Evolutionary conservation across 37 sponge, comb jelly and placozoan genomes (phyloP).

Genomic region (Axinella damicornis): DNA sequence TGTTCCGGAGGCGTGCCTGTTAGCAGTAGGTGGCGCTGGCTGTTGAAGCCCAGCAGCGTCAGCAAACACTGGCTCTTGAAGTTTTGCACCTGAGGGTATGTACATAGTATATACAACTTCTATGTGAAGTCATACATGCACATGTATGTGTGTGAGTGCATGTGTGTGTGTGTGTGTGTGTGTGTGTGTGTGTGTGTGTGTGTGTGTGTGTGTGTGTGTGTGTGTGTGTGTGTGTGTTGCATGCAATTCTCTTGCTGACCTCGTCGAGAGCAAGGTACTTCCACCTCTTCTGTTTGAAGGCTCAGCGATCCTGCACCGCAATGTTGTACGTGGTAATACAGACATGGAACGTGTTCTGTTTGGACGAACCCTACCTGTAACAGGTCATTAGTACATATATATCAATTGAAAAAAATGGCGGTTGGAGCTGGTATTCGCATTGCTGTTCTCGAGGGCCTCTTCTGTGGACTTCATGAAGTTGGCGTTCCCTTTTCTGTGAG

Average conservation of each 20-base stretch:
- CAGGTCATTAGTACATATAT: too few relatives aligned
- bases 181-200: not conserved
- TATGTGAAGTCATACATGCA: not conserved
- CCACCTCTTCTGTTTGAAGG: slow-evolving; percentile 96
- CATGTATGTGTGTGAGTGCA: not conserved
- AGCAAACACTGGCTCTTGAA: slow-evolving; percentile 99
- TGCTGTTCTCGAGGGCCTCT: too few relatives aligned
- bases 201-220: not conserved
- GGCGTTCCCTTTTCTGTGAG: too few relatives aligned
- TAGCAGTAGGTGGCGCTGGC: slow-evolving; percentile 90
- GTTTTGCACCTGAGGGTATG: slow-evolving; percentile 90
- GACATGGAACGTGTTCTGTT: slow-evolving; percentile 97
- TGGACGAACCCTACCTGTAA: slow-evolving; percentile 87
- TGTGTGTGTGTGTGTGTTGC: not conserved
- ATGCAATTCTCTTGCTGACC: slow-evolving; percentile 17
- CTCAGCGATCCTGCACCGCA: slow-evolving; percentile 90
- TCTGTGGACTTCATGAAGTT: too few relatives aligned
- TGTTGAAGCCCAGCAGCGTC: slow-evolving; percentile 94
- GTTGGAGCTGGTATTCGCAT: too few relatives aligned
- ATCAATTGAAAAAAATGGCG: too few relatives aligned
- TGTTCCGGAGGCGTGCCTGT: slow-evolving; percentile 99
- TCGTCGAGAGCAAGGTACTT: slow-evolving; percentile 96
- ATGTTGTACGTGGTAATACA: slow-evolving; percentile 99
- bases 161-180: not conserved
- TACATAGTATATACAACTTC: not conserved